Evolutionary conservation across 2,797 vertebrate species (phyloP), one percentile per base, ranked within the genome.

Genomic region (Euphonia xanthogaster): DNA sequence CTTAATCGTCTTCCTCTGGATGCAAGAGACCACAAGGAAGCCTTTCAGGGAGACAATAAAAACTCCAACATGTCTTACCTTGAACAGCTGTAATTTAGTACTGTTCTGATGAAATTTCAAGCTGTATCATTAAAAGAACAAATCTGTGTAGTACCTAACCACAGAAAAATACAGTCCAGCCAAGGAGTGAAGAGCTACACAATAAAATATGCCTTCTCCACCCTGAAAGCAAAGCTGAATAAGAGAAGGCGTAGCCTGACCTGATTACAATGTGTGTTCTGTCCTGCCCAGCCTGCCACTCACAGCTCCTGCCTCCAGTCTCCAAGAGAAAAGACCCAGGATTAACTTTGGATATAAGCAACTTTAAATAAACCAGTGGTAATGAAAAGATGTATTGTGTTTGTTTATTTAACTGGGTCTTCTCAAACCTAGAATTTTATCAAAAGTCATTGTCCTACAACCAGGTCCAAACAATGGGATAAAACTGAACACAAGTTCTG

Each of bases 151-250:
- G 66, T 4, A 61, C 10, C 17, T 22, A 77, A 37, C 6, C 44
- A 58, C 45, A 71, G 71, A 48, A 85, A 53, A 76, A 53, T 1
- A 72, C 0, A 79, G n/a, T 37, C 68, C 70, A 66, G 88, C 44
- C 51, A 70, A 35, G 54, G 10, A 80, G 33, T 16, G 47, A 73
- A 31, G 27, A 88, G 7, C 31, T 65, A 24, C 42, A 54, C 72
- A 80, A 51, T 37, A 8, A 68, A 83, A 61, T 14, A 19, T 0
- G 5, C 57, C 40, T 68, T 71, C 91, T 51, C 93, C 93, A 88
- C 95, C 94, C 95, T 25, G 35, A 93, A 94, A 91, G 91, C 45
- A 94, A 94, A 95, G 93, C 15, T 91, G 66, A 73, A 2, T 37
- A 51, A 53, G 51, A 47, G 48, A 63, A 79, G 93, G 93, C 3